A percentile compares a stretch with the other conserved stretches of the same genome.
Evolutionary conservation across 2,888 invertebrate genomes (phyloP).

Genomic region (Nebria brevicollis): DNA sequence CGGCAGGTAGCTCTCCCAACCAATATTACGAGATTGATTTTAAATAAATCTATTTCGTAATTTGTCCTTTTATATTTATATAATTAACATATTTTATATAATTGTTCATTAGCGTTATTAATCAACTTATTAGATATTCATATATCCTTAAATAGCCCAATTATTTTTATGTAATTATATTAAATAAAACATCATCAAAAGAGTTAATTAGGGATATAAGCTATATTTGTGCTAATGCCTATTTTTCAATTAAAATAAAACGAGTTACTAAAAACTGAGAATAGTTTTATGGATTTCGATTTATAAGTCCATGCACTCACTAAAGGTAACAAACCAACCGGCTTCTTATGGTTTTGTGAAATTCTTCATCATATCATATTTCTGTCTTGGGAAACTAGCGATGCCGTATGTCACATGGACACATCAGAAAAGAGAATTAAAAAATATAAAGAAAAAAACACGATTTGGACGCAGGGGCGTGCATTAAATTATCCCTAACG

Average conservation of each 20-base stretch:
- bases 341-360: constrained; percentile 10
- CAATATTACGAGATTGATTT: background rate
- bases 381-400: constrained; percentile 15
- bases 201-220: background rate
- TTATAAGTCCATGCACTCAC: background rate
- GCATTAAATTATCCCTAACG: constrained; percentile 22
- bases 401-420: constrained; percentile 12
- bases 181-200: background rate
- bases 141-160: background rate
- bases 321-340: background rate
- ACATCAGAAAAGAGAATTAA: background rate
- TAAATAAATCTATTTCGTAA: background rate
- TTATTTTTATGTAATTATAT: background rate
- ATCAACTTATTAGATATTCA: background rate
- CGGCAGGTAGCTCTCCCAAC: background rate
- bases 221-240: background rate
- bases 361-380: constrained; percentile 17
- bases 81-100: no score
- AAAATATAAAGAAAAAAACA: background rate
- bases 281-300: background rate
- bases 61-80: no score
- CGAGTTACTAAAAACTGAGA: background rate
- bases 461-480: constrained; percentile 25
- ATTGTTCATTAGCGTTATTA: background rate
- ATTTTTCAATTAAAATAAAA: constrained; percentile 23